phyloP scores from a whole-genome alignment of 2,113 vertebrate genomes.

The Nothocercus nigrocapillus region DNA sequence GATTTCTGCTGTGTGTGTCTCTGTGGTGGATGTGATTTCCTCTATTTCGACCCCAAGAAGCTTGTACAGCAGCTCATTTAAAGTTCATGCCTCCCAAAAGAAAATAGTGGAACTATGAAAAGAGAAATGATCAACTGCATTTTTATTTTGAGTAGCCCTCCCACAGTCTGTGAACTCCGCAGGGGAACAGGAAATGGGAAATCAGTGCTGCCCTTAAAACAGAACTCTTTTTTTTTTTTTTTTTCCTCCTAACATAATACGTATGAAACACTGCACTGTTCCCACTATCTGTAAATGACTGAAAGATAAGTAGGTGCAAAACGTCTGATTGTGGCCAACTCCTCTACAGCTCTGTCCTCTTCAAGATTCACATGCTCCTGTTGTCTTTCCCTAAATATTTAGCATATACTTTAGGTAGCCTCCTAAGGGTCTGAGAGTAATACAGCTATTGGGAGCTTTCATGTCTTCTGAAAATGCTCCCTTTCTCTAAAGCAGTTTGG shows the following conservation, averaged over 20 bases:
- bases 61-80: conserved; percentile 61
- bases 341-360: not conserved
- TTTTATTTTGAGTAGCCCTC: conserved; percentile 11
- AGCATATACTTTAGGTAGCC: not conserved
- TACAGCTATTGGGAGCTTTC: not conserved
- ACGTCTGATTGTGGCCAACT: not conserved
- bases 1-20: conserved; percentile 19
- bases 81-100: conserved; percentile 35
- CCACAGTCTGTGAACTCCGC: not conserved
- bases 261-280: not conserved
- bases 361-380: not conserved
- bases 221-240: not conserved
- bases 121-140: conserved; percentile 3
- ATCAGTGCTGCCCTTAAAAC: conserved; percentile 28
- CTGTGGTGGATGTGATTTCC: conserved; percentile 62
- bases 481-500: not conserved
- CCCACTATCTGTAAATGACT: not conserved
- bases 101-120: not conserved
- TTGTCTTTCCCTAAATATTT: not conserved
- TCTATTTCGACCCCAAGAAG: conserved; percentile 57
- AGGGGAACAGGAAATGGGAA: not conserved
- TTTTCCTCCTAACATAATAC: not conserved
- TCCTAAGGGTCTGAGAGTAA: not conserved
- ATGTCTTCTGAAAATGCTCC: not conserved
- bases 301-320: not conserved